Evolutionary conservation across 2,797 vertebrate species (phyloP), one percentile per base, ranked within the genome.

Genomic region (Schizopygopsis pylzovi): DNA sequence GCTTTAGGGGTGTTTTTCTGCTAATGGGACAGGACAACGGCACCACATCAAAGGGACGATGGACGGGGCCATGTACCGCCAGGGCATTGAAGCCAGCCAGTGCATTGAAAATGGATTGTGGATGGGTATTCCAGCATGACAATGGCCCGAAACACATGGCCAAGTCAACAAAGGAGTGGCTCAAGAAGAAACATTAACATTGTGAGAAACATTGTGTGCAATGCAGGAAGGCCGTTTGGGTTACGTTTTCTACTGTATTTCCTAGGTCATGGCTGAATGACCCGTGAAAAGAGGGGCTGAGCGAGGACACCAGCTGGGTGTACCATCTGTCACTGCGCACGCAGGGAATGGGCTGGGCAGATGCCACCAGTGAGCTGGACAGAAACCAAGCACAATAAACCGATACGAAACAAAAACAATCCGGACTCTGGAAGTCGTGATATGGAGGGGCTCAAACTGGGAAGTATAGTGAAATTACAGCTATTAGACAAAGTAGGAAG

Each of bases 311-410:
- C 87, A 87, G 83, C 87, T 88, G 86, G 82, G 49, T 81, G 61
- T 86, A 88, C 90, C 91, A 91, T 90, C 87, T 91, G 89, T 86
- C 85, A 77, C 49, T 10, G n/a, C 37, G 37, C n/a, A 72, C 18
- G 79, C 63, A 56, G 45, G 3, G 25, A 33, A 67, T 56, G 71
- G 86, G 72, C 83, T 87, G 86, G 87, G 78, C 82, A 90, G 88
- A 85, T 86, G 85, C 85, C 83, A 86, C 59, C 79, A 81, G 59
- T 79, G 81, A 82, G 88, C 45, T 88, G 89, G 87, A 88, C 45
- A 70, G 37, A 73, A 73, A 82, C 88, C 86, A 87, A 81, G 75
- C 70, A 84, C 59, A 73, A 85, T 79, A 87, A 86, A 88, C 80
- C 63, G 39, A 84, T 65, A 82, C 6, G 47, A 81, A 87, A 81